A percentile compares a stretch with the other conserved stretches of the same genome.
Evolutionary conservation across 64 coral and sea anemone species (phyloP).

Genomic region (Pachyseris speciosa): DNA sequence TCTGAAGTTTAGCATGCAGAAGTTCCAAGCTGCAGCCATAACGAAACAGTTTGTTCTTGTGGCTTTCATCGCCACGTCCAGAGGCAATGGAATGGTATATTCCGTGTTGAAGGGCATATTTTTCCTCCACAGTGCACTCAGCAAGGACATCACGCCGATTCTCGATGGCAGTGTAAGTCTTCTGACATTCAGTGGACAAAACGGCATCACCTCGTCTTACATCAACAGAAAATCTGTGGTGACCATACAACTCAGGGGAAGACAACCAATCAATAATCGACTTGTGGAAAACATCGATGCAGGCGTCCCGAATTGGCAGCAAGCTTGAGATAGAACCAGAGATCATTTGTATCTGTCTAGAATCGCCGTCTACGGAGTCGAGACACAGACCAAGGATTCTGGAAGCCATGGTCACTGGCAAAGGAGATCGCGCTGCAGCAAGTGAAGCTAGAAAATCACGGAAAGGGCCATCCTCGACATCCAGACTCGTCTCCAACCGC

Average conservation of each 20-base stretch:
- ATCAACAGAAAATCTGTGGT: conserved; percentile 62
- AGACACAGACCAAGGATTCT: conserved; percentile 44
- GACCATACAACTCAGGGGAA: conserved; percentile 10
- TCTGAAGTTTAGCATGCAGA: conserved; percentile 45
- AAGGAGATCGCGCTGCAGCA: conserved; percentile 40
- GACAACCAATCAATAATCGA: conserved; percentile 81
- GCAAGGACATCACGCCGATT: neutral
- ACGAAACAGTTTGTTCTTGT: conserved; percentile 22
- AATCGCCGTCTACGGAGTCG: neutral
- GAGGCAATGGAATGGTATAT: conserved; percentile 40
- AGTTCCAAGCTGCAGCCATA: conserved; percentile 61
- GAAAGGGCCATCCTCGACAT: conserved; percentile 5
- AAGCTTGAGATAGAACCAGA: conserved; percentile 47
- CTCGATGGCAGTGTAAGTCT: conserved; percentile 19
- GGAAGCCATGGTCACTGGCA: conserved; percentile 64
- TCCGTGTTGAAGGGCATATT: conserved; percentile 71
- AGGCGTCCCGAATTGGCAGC: conserved; percentile 52
- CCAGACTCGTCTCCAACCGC: conserved; percentile 39
- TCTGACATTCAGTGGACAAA: conserved; percentile 53
- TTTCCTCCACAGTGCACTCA: conserved; percentile 38
- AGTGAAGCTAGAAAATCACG: conserved; percentile 55
- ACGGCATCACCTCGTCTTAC: conserved; percentile 32
- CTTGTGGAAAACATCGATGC: conserved; percentile 78
- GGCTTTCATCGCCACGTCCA: neutral
- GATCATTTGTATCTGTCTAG: neutral